Percentiles rank a stretch among this genome's conserved stretches.
Evolutionary conservation across 2,113 vertebrate species (phyloP).

Genomic region (Microcebus lehilahytsara): DNA sequence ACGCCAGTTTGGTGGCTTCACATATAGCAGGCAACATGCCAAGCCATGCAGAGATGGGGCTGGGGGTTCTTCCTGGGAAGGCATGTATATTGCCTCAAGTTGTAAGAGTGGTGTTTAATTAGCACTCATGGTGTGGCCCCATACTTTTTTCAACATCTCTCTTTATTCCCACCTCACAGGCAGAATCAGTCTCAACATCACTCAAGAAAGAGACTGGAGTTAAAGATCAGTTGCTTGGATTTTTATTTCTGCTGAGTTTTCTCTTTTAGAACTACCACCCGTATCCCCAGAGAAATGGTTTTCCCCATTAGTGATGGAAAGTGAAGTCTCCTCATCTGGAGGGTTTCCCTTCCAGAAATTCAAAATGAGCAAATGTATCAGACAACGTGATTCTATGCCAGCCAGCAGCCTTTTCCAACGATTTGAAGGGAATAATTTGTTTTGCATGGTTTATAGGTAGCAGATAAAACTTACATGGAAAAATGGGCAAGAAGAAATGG

Average conservation of each 20-base stretch:
- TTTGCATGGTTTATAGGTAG: constrained; percentile 78
- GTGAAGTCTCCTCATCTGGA: constrained; percentile 75
- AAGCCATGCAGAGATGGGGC: fast-evolving
- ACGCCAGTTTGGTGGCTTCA: fast-evolving
- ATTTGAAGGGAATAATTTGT: constrained; percentile 78
- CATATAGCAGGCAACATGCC: fast-evolving
- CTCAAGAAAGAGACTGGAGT: constrained; percentile 20
- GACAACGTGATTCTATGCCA: constrained; percentile 72
- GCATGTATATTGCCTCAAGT: fast-evolving
- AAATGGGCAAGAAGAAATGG: constrained; percentile 71
- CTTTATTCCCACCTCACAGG: neutral
- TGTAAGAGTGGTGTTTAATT: neutral
- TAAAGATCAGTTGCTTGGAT: constrained; percentile 53
- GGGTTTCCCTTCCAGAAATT: constrained; percentile 83
- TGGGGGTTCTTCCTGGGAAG: neutral
- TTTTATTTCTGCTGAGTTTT: constrained; percentile 65
- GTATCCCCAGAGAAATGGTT: constrained; percentile 70
- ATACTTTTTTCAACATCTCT: fast-evolving
- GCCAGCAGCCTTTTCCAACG: constrained; percentile 77
- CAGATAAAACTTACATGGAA: constrained; percentile 80
- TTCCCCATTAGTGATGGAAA: constrained; percentile 82
- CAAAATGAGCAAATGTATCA: constrained; percentile 69
- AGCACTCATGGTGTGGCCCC: neutral
- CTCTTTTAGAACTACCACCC: constrained; percentile 66
- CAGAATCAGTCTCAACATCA: neutral